Conservation (phyloP, 2,113 vertebrate genomes). For the Lampris megalopsis region DNA sequence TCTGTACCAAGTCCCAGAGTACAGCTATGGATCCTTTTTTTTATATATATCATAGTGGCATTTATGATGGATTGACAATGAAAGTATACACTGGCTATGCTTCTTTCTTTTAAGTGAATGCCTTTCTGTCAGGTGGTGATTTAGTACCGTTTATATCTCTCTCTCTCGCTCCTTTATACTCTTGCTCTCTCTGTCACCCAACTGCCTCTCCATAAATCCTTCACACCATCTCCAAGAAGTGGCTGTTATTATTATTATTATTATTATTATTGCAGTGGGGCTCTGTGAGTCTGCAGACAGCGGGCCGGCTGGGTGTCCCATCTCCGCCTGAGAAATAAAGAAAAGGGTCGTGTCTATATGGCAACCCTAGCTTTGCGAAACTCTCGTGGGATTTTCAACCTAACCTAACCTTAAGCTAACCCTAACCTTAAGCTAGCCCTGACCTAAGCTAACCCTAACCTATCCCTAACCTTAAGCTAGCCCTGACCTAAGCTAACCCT, state of each 20-base stretch:
- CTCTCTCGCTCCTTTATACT: constrained; percentile 3
- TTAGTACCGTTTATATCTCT: not conserved
- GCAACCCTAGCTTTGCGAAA: too few species aligned
- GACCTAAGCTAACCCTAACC: too few species aligned
- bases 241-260: constrained; percentile 18
- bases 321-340: constrained; percentile 50
- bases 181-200: not conserved
- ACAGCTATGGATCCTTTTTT: constrained; percentile 10
- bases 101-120: not conserved
- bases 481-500: too few species aligned
- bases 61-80: constrained; percentile 5
- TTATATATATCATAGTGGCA: not conserved
- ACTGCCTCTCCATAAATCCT: constrained; percentile 41
- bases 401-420: too few species aligned
- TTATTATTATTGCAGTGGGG: constrained; percentile 62
- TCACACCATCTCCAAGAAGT: constrained; percentile 31
- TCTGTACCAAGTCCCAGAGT: constrained; percentile 24
- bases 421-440: too few species aligned
- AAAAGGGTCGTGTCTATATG: too few species aligned
- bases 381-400: too few species aligned
- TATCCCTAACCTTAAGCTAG: too few species aligned
- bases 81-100: not conserved
- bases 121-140: not conserved
- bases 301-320: constrained; percentile 23
- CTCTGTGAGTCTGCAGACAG: constrained; percentile 38